Percentiles rank a stretch among this genome's conserved stretches.
Evolutionary conservation across 2,113 vertebrate species (phyloP).

Genomic region (Notothenia coriiceps): DNA sequence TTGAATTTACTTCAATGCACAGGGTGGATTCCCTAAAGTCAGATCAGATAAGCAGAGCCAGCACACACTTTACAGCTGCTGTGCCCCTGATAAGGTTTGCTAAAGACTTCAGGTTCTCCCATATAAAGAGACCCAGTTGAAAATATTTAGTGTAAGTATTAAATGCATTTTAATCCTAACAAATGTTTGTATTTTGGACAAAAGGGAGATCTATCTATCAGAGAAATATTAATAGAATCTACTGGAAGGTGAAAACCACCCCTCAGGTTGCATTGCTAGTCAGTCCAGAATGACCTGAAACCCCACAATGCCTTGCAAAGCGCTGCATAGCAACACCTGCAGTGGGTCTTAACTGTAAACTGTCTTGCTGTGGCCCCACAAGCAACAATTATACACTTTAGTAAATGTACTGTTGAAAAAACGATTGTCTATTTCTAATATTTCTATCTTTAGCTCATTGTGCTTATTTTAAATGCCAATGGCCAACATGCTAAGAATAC

Average conservation of each 20-base stretch:
- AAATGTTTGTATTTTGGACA: too few relatives aligned
- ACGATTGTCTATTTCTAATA: neutral
- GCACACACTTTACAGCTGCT: neutral
- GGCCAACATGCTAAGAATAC: too few relatives aligned
- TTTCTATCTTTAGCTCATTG: neutral
- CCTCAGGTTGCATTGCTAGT: neutral
- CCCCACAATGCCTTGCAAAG: neutral
- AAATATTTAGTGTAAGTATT: too few relatives aligned
- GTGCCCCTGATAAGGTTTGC: neutral
- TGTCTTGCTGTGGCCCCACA: neutral
- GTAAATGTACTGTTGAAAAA: neutral
- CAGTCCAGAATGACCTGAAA: neutral
- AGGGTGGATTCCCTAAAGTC: constrained; percentile 4
- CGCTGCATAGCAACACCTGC: too few relatives aligned
- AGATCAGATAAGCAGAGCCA: neutral
- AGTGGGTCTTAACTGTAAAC: too few relatives aligned
- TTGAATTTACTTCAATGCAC: constrained; percentile 36
- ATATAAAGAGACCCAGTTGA: too few relatives aligned
- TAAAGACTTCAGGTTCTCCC: too few relatives aligned
- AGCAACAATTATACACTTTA: neutral
- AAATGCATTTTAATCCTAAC: neutral
- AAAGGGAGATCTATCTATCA: too few relatives aligned
- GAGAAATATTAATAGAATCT: too few relatives aligned
- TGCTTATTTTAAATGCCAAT: neutral
- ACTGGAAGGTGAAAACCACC: too few relatives aligned